Percentiles rank a stretch among this genome's conserved stretches.
phyloP scores from a whole-genome alignment of 2,888 invertebrate species.

The Anoncus sp. region DNA sequence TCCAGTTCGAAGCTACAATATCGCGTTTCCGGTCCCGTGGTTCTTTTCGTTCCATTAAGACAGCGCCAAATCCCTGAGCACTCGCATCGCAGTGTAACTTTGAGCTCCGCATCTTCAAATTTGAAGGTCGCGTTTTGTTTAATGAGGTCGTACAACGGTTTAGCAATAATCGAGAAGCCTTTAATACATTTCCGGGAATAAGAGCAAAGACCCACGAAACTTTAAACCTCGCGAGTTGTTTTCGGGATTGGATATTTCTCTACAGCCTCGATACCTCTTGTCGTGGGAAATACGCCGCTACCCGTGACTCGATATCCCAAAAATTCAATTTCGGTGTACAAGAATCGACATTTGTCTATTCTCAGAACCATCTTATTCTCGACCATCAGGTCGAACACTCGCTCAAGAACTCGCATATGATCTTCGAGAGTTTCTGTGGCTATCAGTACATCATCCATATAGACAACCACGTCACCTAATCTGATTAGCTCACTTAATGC shows the following conservation, averaged over 20 bases:
- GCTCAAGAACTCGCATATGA: conserved; percentile 43
- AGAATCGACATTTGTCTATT: too few species aligned
- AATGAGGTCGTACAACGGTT: conserved; percentile 15
- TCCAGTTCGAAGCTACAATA: conserved; percentile 78
- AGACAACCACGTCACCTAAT: too few species aligned
- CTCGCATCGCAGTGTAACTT: too few species aligned
- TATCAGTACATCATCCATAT: conserved; percentile 63
- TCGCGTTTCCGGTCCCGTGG: conserved; percentile 69
- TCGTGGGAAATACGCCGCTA: conserved; percentile 21
- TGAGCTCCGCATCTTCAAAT: too few species aligned
- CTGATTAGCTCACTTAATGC: conserved; percentile 19
- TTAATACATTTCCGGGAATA: conserved; percentile 30
- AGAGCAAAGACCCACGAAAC: conserved; percentile 43
- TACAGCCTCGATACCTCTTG: conserved; percentile 19
- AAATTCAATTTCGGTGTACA: conserved; percentile 23
- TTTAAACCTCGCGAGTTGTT: conserved; percentile 13
- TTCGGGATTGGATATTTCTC: conserved; percentile 11
- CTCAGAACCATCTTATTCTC: conserved; percentile 37
- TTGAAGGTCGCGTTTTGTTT: too few species aligned
- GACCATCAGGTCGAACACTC: conserved; percentile 38
- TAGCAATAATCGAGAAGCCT: conserved; percentile 10
- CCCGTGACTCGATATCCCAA: conserved; percentile 19
- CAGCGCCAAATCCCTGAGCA: too few species aligned
- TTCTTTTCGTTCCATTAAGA: conserved; percentile 74
- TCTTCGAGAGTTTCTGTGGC: conserved; percentile 52